Conservation (phyloP, 2,797 vertebrate species). For the Gobio occitaniae region DNA sequence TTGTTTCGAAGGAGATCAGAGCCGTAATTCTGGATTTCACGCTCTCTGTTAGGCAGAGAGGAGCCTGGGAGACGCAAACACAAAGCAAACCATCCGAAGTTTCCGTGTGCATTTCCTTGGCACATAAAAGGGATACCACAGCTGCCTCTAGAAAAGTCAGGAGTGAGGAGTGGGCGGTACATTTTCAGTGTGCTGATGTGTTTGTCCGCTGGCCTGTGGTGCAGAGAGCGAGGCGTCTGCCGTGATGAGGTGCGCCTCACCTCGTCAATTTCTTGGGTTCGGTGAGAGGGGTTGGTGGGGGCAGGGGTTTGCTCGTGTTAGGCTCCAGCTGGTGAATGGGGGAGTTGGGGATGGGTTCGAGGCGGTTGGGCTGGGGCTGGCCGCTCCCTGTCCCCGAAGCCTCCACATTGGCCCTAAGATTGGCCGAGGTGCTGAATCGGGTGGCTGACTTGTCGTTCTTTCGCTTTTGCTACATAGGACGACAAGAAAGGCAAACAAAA, state of each 20-base stretch:
- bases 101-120: conserved; percentile 47
- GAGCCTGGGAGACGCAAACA: conserved; percentile 31
- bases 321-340: conserved; percentile 95
- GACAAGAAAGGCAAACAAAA: conserved; percentile 65
- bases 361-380: conserved; percentile 85
- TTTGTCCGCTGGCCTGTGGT: conserved; percentile 41
- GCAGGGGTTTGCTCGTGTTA: conserved; percentile 98
- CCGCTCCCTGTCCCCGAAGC: conserved; percentile 83
- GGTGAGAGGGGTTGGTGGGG: conserved; percentile 94
- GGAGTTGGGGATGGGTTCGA: conserved; percentile 97
- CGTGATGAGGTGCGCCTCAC: conserved; percentile 90
- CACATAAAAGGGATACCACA: conserved; percentile 52
- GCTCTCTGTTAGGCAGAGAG: conserved; percentile 51
- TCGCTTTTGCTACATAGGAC: conserved; percentile 96
- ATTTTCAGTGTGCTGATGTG: conserved; percentile 36
- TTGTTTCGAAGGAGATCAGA: conserved; percentile 43
- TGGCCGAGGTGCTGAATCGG: conserved; percentile 97
- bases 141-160: conserved; percentile 33
- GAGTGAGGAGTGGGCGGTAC: neutral
- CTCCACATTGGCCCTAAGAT: conserved; percentile 93
- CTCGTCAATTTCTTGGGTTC: conserved; percentile 98
- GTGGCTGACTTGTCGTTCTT: conserved; percentile 96
- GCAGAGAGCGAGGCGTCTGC: conserved; percentile 55
- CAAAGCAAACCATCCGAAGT: conserved; percentile 26
- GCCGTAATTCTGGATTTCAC: conserved; percentile 55